Conservation (phyloP, 2,797 vertebrate species). For the Discoglossus pictus region DNA sequence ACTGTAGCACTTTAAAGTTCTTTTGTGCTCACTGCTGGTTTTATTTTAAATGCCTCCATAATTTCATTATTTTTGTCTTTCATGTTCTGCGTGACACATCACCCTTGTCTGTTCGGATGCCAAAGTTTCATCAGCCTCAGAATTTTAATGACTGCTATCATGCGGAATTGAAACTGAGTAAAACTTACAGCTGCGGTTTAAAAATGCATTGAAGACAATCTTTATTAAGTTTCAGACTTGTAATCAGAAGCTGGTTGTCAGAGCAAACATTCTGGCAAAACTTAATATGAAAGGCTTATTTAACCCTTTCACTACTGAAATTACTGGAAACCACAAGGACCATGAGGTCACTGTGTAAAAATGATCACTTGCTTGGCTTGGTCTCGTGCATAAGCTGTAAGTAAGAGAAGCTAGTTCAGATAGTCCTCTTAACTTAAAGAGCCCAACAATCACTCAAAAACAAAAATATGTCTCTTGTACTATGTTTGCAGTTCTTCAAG, state of each 20-base stretch:
- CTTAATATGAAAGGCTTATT: slow-evolving; percentile 2
- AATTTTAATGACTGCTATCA: slow-evolving; percentile 39
- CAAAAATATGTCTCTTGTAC: too few relatives aligned
- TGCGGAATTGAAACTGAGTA: slow-evolving; percentile 30
- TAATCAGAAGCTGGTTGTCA: slow-evolving; percentile 43
- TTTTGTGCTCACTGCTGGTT: slow-evolving; percentile 34
- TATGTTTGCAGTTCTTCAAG: too few relatives aligned
- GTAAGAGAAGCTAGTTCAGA: too few relatives aligned
- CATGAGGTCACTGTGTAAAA: too few relatives aligned
- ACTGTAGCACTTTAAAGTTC: too few relatives aligned
- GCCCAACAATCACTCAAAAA: too few relatives aligned
- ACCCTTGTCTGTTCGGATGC: slow-evolving; percentile 32
- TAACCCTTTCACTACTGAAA: not conserved
- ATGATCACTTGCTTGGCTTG: too few relatives aligned
- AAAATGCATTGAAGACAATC: slow-evolving; percentile 17
- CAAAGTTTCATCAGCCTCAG: slow-evolving; percentile 42
- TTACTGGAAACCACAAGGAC: too few relatives aligned
- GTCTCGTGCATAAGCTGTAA: too few relatives aligned
- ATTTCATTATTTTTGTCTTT: slow-evolving; percentile 38
- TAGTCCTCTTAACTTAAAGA: too few relatives aligned
- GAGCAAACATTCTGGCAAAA: slow-evolving; percentile 5
- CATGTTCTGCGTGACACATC: slow-evolving; percentile 27
- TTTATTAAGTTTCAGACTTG: slow-evolving; percentile 40
- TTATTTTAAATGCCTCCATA: slow-evolving; percentile 21
- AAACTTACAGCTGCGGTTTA: slow-evolving; percentile 36